Evolutionary conservation across 2,797 vertebrate species (phyloP).

Genomic region (Hirundo rustica): DNA sequence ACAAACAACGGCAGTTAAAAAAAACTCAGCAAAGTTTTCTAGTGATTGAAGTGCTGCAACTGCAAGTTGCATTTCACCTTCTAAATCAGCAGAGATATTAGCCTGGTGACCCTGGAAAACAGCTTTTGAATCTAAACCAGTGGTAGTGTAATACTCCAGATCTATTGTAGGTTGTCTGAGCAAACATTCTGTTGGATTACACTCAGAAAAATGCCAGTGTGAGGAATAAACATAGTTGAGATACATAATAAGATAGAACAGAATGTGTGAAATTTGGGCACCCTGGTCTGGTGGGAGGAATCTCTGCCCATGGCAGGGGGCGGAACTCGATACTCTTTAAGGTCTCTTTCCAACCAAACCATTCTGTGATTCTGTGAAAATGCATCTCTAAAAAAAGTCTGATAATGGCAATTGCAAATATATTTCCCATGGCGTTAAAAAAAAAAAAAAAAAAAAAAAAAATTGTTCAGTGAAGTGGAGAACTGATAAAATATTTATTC

Average conservation of each 20-base stretch:
- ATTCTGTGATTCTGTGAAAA: background rate
- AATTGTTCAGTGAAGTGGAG: slow-evolving; percentile 19
- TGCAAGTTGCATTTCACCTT: background rate
- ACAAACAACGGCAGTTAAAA: background rate
- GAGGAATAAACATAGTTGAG: background rate
- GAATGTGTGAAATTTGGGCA: background rate
- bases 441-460: slow-evolving; percentile 2
- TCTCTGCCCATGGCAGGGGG: background rate
- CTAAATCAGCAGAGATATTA: background rate
- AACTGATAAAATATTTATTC: slow-evolving; percentile 39
- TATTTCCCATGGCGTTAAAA: background rate
- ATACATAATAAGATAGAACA: background rate
- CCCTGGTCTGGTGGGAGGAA: background rate
- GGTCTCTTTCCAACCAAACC: background rate
- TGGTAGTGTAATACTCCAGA: background rate
- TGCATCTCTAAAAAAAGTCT: background rate
- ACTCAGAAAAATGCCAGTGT: background rate
- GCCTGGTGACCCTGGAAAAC: background rate
- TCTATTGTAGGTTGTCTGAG: background rate
- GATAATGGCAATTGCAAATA: background rate
- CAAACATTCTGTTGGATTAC: background rate
- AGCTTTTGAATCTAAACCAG: background rate
- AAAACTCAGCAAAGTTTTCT: background rate
- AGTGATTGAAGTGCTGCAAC: background rate
- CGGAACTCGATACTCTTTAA: background rate